A percentile compares a stretch with the other conserved stretches of the same genome.
Conservation (phyloP, 2,113 vertebrate species). For the rat (Rattus norvegicus) region GRCr8 NC_086033.1:83077001-83077500, state of each 20-base stretch:
- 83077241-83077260: background rate
- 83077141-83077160: background rate
- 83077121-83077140: background rate
- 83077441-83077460: background rate
- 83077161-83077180: background rate
- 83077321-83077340: background rate
- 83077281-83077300: background rate
- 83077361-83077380: background rate
- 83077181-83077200: background rate
- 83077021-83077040: background rate
- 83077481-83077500: background rate
- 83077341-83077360: background rate
- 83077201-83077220: background rate
- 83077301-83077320: background rate
- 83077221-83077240: conserved; percentile 45
- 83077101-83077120: background rate
- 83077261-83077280: background rate
- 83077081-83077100: conserved; percentile 16
- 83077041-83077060: background rate
- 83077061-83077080: background rate
- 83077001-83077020: background rate
- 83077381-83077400: background rate
- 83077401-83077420: background rate
- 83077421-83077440: background rate
- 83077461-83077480: background rate